A percentile compares a stretch with the other conserved stretches of the same genome.
phyloP scores from a whole-genome alignment of 2,113 vertebrate species.

The Microtus oregoni region DNA sequence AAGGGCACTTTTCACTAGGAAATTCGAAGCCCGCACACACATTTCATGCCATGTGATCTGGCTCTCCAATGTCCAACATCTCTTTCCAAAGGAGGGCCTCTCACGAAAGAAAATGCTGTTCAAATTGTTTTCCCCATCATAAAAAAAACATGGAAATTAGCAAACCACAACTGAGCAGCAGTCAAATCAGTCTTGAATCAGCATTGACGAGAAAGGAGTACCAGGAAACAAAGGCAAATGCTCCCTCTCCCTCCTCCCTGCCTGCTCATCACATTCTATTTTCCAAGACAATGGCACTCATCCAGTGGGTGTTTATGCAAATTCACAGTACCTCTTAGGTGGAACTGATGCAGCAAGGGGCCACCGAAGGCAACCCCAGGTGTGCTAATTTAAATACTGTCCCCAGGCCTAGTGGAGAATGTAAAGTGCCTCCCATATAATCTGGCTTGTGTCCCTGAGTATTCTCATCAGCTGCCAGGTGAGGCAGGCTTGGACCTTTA shows the following conservation, averaged over 20 bases:
- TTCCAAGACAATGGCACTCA: constrained; percentile 59
- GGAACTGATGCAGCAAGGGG: constrained; percentile 3
- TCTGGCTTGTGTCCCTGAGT: neutral
- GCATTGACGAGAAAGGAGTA: constrained; percentile 29
- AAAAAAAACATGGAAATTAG: constrained; percentile 52
- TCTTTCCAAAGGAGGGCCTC: constrained; percentile 56
- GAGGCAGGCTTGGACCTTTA: neutral
- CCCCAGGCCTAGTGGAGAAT: neutral
- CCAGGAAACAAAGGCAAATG: constrained; percentile 57
- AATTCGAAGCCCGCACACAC: constrained; percentile 44
- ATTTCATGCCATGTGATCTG: constrained; percentile 8
- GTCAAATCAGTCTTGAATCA: constrained; percentile 64
- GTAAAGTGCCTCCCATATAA: constrained; percentile 22
- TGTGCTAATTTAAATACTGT: constrained; percentile 66
- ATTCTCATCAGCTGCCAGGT: neutral
- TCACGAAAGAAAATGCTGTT: constrained; percentile 60
- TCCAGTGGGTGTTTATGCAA: constrained; percentile 22
- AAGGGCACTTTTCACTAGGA: constrained; percentile 35
- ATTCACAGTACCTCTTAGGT: constrained; percentile 51
- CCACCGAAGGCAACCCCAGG: neutral
- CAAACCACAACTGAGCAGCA: neutral
- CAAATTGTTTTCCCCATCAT: constrained; percentile 24
- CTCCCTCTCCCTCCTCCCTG: constrained; percentile 20
- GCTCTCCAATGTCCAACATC: constrained; percentile 43
- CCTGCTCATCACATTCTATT: constrained; percentile 48